phyloP scores from a whole-genome alignment of 2,888 invertebrate genomes.

The Liposcelis brunnea region DNA sequence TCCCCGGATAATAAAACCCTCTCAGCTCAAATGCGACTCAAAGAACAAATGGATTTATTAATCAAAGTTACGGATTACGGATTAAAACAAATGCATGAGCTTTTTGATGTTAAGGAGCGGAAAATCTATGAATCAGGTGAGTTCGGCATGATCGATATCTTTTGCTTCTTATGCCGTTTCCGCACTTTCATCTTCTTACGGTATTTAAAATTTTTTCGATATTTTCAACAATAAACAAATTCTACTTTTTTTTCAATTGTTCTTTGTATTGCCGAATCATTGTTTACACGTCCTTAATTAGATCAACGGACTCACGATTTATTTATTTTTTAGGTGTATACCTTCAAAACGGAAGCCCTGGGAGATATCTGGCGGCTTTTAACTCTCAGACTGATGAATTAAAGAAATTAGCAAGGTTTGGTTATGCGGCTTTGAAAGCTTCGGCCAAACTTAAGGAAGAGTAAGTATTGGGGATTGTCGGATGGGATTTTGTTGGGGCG shows the following conservation, averaged over 20 bases:
- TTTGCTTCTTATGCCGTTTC: too few species aligned
- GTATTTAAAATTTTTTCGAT: too few species aligned
- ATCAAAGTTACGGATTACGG: conserved; percentile 3
- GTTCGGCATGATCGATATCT: not conserved
- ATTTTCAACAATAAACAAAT: too few species aligned
- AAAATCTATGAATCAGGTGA: conserved; percentile 1
- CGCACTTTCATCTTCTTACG: too few species aligned
- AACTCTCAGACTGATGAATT: conserved; percentile 2
- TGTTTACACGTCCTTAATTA: too few species aligned
- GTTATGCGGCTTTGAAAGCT: not conserved
- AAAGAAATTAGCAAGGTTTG: conserved; percentile 1
- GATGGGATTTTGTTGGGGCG: too few species aligned
- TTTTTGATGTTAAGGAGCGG: not conserved
- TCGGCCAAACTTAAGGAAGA: conserved; percentile 2
- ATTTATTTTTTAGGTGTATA: conserved; percentile 1
- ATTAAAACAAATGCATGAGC: conserved; percentile 4
- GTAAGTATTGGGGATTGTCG: too few species aligned
- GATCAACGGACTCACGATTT: not conserved
- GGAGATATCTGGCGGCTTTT: conserved; percentile 5
- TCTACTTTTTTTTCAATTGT: too few species aligned
- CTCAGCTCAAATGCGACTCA: too few species aligned
- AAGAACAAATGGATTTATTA: not conserved
- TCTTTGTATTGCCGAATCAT: too few species aligned
- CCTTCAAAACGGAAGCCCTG: conserved; percentile 1
- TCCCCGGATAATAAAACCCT: too few species aligned